Evolutionary conservation across 2,888 invertebrate genomes (phyloP), one percentile per base, ranked within the genome.

Genomic region (Hydrotaea diabolus): DNA sequence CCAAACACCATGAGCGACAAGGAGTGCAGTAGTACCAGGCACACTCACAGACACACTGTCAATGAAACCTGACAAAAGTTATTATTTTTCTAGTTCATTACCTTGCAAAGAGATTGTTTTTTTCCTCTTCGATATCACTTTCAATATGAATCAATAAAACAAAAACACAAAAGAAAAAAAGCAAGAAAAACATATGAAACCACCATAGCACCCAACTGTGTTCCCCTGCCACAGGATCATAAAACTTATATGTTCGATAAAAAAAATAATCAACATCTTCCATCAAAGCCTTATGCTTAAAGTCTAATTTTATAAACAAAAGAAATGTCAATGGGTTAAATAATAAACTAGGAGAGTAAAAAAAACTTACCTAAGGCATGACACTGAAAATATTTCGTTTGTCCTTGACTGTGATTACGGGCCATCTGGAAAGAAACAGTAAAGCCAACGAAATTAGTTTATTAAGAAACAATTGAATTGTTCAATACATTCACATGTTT

Each of bases 351-450:
- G 31, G 2, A 31, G 7, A 31, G 31, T 31, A 31, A 31, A 31
- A 7, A 1, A 64, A 80, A 93, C 95, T 95, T 93, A 96, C 98
- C 97, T 92, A 96, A 94, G 19, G 98, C 98, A 93, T 96, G 96
- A 93, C 98, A 98, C 92, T 98, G 97, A 87, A 98, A 94, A 92
- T 98, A 97, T 94, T 98, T 98, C 69, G 96, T 96, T 83, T 96
- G 95, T 91, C 97, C 97, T 93, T 97, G 96, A 92, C 96, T 97
- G 97, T 80, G 91, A 87, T 86, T 92, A 92, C 86, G 89, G 89
- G 78, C 87, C 88, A 89, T 90, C 90, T 90, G 86, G 3, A 89
- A 89, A 82, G 46, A 74, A 43, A n/a, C 31, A 39, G 53, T 3
- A 39, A 77, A 39, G 46, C 31, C 57, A 73, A 71, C 36, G 46